These are phyloP conservation scores for Protobothrops mucrosquamatus DNA, from an alignment of 2,113 vertebrate species.

Conservation along the genomic window DNA sequence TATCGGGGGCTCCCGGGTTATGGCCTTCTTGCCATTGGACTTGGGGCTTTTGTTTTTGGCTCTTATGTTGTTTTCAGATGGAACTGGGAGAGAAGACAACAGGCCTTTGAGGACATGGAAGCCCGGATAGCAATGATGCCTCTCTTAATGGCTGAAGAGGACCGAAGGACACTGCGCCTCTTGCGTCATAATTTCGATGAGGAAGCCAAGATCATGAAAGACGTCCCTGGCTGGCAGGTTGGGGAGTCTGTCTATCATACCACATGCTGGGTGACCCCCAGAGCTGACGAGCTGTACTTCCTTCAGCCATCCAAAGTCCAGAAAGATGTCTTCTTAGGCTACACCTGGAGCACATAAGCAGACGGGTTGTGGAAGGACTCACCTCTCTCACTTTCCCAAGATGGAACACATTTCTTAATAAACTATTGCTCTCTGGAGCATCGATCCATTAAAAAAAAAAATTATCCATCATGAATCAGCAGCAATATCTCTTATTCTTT, in stretches of 20 bases:
- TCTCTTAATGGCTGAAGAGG: constrained; percentile 81
- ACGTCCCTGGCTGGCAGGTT: constrained; percentile 88
- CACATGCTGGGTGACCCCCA: too few species aligned
- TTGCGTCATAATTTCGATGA: constrained; percentile 85
- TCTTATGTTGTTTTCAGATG: constrained; percentile 79
- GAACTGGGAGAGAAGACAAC: constrained; percentile 86
- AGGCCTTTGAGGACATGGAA: constrained; percentile 85
- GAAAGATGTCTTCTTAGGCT: too few species aligned
- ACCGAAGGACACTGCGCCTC: constrained; percentile 77
- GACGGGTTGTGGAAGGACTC: too few species aligned
- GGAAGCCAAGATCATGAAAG: constrained; percentile 85
- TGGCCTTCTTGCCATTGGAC: constrained; percentile 79
- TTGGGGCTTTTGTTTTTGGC: constrained; percentile 76
- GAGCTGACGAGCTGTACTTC: too few species aligned
- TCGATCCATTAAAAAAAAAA: too few species aligned
- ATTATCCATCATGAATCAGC: not conserved
- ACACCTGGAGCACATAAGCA: too few species aligned
- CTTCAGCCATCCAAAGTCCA: too few species aligned
- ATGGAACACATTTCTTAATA: too few species aligned
- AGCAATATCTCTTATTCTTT: not conserved
- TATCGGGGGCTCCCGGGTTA: constrained; percentile 84
- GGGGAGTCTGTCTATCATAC: constrained; percentile 52
- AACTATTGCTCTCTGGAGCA: too few species aligned
- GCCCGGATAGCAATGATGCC: constrained; percentile 80
- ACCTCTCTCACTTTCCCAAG: too few species aligned